These are phyloP conservation scores for Sesamia nonagrioides DNA, from an alignment of 1,140 invertebrate species.

Conservation along the genomic window DNA sequence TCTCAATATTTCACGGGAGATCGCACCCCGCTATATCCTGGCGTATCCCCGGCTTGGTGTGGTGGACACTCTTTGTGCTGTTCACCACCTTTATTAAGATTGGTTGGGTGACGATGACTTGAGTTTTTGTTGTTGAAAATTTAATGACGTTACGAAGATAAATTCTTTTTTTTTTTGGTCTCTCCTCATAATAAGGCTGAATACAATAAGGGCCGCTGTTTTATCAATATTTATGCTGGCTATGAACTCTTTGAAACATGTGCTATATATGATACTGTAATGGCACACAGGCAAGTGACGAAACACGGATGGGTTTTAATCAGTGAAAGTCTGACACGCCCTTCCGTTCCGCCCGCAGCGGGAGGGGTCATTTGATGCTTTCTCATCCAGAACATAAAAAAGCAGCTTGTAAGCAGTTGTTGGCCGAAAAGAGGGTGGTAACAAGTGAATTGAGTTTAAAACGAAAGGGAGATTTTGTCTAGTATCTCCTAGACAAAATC, in stretches of 20 bases:
- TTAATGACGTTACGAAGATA: slow-evolving; percentile 8
- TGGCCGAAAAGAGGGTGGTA: not conserved
- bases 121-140: slow-evolving; percentile 15
- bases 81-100: slow-evolving; percentile 56
- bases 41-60: slow-evolving; percentile 27
- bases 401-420: no score
- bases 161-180: not conserved
- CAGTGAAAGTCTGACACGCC: no score
- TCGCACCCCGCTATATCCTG: slow-evolving; percentile 43
- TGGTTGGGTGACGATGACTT: slow-evolving; percentile 39
- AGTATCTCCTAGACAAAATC: not conserved
- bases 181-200: not conserved
- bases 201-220: no score
- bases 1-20: slow-evolving; percentile 65
- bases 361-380: no score
- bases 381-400: no score
- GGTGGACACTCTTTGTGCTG: slow-evolving; percentile 39
- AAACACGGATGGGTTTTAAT: no score
- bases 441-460: not conserved
- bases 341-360: no score
- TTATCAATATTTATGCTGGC: not conserved
- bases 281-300: not conserved
- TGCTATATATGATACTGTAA: not conserved
- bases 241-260: not conserved
- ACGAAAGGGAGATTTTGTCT: not conserved